Evolutionary conservation across 2,797 vertebrate genomes (phyloP), one percentile per base, ranked within the genome.

Genomic region (Nannoperca obscura): DNA sequence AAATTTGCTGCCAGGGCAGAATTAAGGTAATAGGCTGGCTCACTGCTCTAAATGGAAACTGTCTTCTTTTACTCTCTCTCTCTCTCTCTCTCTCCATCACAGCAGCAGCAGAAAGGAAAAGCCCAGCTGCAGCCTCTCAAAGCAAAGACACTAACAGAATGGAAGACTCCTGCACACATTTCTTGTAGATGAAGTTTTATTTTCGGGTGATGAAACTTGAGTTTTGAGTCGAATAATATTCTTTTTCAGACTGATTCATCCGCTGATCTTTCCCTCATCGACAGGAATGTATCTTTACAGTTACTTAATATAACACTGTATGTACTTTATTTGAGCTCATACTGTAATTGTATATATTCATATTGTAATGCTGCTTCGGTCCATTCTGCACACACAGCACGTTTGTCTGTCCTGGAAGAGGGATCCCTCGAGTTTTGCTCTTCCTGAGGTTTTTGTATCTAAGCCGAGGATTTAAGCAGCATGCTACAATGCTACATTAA

Each of bases 1-100:
- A 76, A 76, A 87, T 71, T 27, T 78, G 66, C 74, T 86, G 57
- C 63, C 4, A 71, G 84, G 76, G 70, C 22, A 75, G 32, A 76
- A 81, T 74, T 74, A 87, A 78, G 71, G 65, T 87, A 82, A 87
- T 72, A 71, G 68, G 63, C 63, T 83, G 61, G 75, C 80, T 76
- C 53, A 17, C 40, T 61, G 53, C 72, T 76, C 24, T 68, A 47
- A 78, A 66, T 65, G 52, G 65, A 77, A 77, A 64, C 17, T 49
- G 54, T 47, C 68, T 76, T 53, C 42, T 55, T 58, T 71, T 2
- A 19, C 54, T 50, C n/a, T 50, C 62, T 62, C 17, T 46, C 15
- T 19, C 63, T 66, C 36, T 13, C 36, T 9, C 50, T 46, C 44
- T 64, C 32, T 49, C 46, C 17, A 19, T 71, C 58, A 55, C 58